A percentile compares a stretch with the other conserved stretches of the same genome.
phyloP scores from a whole-genome alignment of 2,113 vertebrate genomes.

The Boulengeromyrus knoepffleri region DNA sequence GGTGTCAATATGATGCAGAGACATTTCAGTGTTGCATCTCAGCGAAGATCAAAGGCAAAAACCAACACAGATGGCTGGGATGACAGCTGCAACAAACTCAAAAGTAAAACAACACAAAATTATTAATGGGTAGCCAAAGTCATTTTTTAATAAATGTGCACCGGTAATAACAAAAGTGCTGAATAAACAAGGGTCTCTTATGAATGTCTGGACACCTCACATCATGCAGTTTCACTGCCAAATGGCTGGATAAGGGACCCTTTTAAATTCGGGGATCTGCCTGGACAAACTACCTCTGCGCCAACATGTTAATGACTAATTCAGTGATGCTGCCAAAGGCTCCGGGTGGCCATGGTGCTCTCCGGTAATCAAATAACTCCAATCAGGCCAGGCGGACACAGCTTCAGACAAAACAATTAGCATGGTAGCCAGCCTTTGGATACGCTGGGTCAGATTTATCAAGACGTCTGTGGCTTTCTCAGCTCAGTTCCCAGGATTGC shows the following conservation, averaged over 20 bases:
- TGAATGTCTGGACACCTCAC: background rate
- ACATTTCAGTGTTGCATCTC: background rate
- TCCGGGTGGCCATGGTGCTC: conserved; percentile 8
- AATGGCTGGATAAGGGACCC: background rate
- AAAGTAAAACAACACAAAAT: background rate
- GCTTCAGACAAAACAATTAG: conserved; percentile 19
- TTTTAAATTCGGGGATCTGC: background rate
- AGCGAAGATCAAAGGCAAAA: background rate
- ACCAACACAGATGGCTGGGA: background rate
- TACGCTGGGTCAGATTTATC: conserved; percentile 1
- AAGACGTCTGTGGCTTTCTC: background rate
- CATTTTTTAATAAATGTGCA: background rate
- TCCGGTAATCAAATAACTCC: conserved; percentile 17
- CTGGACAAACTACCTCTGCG: background rate
- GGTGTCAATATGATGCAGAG: background rate
- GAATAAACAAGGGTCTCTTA: background rate
- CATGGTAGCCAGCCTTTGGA: background rate
- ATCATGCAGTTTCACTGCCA: background rate
- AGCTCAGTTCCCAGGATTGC: background rate
- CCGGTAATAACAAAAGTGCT: background rate
- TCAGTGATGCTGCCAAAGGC: background rate
- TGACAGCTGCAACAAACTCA: background rate
- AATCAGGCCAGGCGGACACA: conserved; percentile 5
- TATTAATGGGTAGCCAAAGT: background rate
- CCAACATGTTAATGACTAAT: conserved; percentile 24